Evolutionary conservation across 2,113 vertebrate species (phyloP).

Genomic region (Callionymus lyra): DNA sequence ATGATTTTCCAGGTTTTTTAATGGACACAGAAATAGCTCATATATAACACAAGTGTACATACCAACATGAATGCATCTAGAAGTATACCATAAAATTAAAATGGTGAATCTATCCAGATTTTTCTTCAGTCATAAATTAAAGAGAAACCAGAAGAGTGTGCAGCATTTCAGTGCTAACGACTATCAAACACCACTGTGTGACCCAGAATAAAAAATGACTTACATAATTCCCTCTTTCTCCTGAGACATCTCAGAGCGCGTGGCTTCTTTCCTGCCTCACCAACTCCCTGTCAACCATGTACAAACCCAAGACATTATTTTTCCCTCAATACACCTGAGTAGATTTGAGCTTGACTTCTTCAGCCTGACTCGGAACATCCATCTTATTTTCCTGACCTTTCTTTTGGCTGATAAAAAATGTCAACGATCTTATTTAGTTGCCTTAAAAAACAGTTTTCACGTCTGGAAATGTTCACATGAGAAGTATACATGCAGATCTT

Average conservation of each 20-base stretch:
- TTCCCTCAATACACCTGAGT: too few species aligned
- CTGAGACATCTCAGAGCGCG: slow-evolving; percentile 41
- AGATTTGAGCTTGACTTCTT: background rate
- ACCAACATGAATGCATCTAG: too few species aligned
- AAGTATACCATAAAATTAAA: too few species aligned
- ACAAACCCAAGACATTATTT: too few species aligned
- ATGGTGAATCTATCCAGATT: too few species aligned
- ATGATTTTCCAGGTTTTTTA: too few species aligned
- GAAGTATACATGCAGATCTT: too few species aligned
- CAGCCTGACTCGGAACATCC: background rate
- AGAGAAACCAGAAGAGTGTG: slow-evolving; percentile 5
- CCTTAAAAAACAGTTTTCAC: too few species aligned
- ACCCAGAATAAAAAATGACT: slow-evolving; percentile 52
- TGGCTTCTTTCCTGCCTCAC: slow-evolving; percentile 28
- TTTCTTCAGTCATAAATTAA: background rate
- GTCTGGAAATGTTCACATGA: too few species aligned
- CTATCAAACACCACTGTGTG: slow-evolving; percentile 46
- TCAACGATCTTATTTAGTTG: too few species aligned
- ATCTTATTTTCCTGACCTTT: background rate
- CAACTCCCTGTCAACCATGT: slow-evolving; percentile 11
- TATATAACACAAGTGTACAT: too few species aligned
- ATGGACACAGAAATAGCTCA: too few species aligned
- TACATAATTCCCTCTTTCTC: slow-evolving; percentile 52
- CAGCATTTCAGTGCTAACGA: slow-evolving; percentile 17
- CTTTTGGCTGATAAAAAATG: background rate